Conservation (phyloP, 1,140 invertebrate genomes). For the Heliconius himera region DNA sequence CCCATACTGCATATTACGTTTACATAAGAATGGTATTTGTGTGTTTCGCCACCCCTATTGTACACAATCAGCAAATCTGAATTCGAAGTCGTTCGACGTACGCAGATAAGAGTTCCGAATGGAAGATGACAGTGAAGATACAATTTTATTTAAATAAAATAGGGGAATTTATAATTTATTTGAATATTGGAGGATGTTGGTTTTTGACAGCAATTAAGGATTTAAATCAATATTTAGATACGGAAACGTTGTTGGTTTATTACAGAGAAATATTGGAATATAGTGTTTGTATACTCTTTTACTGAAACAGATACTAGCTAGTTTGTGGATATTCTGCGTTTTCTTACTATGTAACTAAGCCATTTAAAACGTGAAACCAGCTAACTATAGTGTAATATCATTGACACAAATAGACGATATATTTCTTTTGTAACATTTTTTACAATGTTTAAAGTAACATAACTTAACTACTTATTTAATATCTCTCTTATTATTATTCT, state of each 20-base stretch:
- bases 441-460: no score
- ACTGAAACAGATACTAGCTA: neutral
- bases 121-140: conserved; percentile 24
- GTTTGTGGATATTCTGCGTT: neutral
- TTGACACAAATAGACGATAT: neutral
- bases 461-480: no score
- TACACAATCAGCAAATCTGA: conserved; percentile 26
- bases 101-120: conserved; percentile 21
- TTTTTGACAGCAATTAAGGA: neutral
- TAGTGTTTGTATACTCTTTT: neutral
- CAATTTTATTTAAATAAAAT: conserved; percentile 21
- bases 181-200: conserved; percentile 19
- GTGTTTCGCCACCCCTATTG: conserved; percentile 4
- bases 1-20: neutral
- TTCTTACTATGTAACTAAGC: neutral
- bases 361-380: no score
- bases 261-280: neutral
- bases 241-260: neutral
- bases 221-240: conserved; percentile 26
- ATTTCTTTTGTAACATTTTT: neutral
- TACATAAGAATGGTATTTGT: conserved; percentile 1
- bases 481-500: no score
- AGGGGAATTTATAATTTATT: conserved; percentile 23
- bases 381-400: neutral
- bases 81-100: conserved; percentile 24